These are phyloP conservation scores for Dreissena polymorpha DNA, from an alignment of 1,140 invertebrate species.

Conservation along the genomic window DNA sequence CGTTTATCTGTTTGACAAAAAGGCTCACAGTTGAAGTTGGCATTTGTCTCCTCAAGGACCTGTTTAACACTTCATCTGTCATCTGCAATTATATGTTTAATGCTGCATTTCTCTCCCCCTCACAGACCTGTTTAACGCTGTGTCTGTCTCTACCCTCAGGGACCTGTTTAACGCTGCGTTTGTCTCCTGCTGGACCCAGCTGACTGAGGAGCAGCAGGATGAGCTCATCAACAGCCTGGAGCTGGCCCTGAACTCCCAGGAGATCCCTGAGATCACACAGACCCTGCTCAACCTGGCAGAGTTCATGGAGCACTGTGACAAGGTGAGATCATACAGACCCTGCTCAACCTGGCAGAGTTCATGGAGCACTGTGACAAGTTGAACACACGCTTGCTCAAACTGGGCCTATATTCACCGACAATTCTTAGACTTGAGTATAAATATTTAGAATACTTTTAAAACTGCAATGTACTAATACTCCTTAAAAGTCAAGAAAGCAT, in stretches of 20 bases:
- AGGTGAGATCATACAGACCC: conserved; percentile 97
- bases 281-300: conserved; percentile 98
- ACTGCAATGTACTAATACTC: no score
- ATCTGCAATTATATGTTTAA: no score
- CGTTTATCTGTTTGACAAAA: no score
- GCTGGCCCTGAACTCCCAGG: conserved; percentile 94
- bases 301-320: conserved; percentile 99
- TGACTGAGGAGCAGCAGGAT: conserved; percentile 89
- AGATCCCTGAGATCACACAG: conserved; percentile 98
- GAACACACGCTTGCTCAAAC: conserved; percentile 25
- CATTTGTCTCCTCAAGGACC: no score
- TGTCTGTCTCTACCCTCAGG: conserved; percentile 74
- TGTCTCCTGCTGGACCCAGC: conserved; percentile 98
- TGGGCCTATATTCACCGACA: no score
- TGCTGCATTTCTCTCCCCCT: no score
- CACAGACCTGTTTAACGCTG: not conserved
- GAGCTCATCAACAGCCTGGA: conserved; percentile 94
- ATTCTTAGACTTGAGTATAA: no score
- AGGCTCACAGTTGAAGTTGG: no score
- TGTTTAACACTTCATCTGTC: no score
- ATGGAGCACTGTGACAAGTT: conserved; percentile 99
- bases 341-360: conserved; percentile 98
- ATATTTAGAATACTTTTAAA: no score
- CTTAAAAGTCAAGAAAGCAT: no score
- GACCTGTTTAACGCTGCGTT: conserved; percentile 99